These are phyloP conservation scores for Ammodytes marinus DNA, from an alignment of 2,113 vertebrate genomes.

Conservation along the genomic window DNA sequence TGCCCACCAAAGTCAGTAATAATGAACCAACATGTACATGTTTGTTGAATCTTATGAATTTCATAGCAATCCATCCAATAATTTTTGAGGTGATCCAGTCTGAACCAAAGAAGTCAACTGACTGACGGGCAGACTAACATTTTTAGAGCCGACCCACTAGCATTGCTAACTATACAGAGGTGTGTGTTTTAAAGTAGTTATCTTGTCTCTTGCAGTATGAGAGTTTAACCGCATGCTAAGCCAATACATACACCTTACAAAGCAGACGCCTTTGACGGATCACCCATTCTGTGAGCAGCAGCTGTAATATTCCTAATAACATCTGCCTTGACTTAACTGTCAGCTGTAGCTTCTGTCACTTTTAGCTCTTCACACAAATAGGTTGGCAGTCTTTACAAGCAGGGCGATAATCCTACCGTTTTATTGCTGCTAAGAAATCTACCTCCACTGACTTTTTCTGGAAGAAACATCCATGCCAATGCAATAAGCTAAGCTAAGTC, in stretches of 20 bases:
- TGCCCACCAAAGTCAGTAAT: not conserved
- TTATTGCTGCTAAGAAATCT: conserved; percentile 81
- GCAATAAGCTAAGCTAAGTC: conserved; percentile 22
- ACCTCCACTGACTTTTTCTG: conserved; percentile 65
- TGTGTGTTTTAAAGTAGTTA: conserved; percentile 11
- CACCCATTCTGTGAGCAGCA: conserved; percentile 54
- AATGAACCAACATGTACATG: not conserved
- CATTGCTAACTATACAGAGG: not conserved
- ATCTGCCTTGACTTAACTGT: conserved; percentile 79
- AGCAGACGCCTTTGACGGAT: conserved; percentile 63
- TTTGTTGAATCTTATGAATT: not conserved
- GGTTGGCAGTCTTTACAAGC: conserved; percentile 80
- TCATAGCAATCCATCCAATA: not conserved
- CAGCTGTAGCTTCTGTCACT: conserved; percentile 73
- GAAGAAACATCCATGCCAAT: conserved; percentile 61
- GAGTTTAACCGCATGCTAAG: conserved; percentile 30
- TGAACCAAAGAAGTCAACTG: not conserved
- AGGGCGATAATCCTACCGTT: conserved; percentile 82
- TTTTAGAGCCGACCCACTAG: not conserved
- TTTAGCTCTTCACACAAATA: conserved; percentile 77
- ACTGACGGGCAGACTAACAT: not conserved
- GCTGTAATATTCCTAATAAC: conserved; percentile 76
- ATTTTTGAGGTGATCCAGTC: not conserved
- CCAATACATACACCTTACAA: conserved; percentile 36
- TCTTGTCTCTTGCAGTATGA: conserved; percentile 1